These are phyloP conservation scores for Channa maculata DNA, from an alignment of 2,113 vertebrate genomes.

Conservation along the genomic window DNA sequence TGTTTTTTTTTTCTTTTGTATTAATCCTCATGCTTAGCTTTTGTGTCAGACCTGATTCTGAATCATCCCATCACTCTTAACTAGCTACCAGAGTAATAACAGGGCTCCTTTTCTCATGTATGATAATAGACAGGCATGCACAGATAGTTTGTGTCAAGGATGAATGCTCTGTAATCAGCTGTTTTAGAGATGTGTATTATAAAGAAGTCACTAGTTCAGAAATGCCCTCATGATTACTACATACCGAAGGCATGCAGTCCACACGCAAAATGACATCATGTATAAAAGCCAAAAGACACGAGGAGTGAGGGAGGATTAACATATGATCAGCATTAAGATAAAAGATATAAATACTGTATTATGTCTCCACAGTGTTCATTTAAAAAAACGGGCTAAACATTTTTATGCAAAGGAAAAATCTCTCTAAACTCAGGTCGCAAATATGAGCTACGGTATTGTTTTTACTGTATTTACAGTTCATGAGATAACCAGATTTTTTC, in stretches of 20 bases:
- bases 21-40: neutral
- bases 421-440: too few species aligned
- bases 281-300: neutral
- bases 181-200: constrained; percentile 1
- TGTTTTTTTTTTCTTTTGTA: neutral
- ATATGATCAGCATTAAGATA: neutral
- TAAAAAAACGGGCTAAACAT: too few species aligned
- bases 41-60: neutral
- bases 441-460: too few species aligned
- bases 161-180: constrained; percentile 51
- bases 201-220: constrained; percentile 3
- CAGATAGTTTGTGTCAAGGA: constrained; percentile 12
- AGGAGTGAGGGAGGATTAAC: neutral
- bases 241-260: neutral
- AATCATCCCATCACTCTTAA: constrained; percentile 7
- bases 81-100: constrained; percentile 23
- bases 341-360: neutral
- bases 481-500: too few species aligned
- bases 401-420: too few species aligned
- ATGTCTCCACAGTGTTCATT: too few species aligned
- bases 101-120: constrained; percentile 2
- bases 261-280: constrained; percentile 49
- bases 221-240: constrained; percentile 7
- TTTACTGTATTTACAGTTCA: too few species aligned
- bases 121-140: constrained; percentile 13